phyloP scores from a whole-genome alignment of 1,140 invertebrate species.

The Parasteatoda tepidariorum region DNA sequence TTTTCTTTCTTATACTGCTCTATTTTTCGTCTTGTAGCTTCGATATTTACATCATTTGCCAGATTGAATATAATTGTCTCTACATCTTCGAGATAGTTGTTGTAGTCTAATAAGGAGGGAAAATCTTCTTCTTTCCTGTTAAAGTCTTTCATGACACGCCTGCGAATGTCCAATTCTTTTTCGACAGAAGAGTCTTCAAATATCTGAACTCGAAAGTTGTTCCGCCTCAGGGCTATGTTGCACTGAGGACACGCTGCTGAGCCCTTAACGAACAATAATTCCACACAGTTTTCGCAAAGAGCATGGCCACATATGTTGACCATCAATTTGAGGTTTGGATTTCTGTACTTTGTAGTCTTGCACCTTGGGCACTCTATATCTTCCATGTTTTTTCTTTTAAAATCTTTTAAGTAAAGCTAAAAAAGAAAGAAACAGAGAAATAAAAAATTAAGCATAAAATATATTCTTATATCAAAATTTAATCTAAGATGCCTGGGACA shows the following conservation, averaged over 20 bases:
- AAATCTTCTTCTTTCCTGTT: conserved; percentile 95
- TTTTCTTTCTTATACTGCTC: conserved; percentile 96
- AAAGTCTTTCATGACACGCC: conserved; percentile 83
- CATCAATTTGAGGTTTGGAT: conserved; percentile 96
- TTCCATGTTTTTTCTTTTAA: conserved; percentile 64
- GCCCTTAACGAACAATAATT: conserved; percentile 93
- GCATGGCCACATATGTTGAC: conserved; percentile 98
- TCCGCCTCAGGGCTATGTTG: conserved; percentile 83
- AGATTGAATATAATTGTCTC: conserved; percentile 93
- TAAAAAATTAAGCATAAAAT: background rate
- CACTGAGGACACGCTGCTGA: conserved; percentile 94
- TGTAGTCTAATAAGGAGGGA: conserved; percentile 81
- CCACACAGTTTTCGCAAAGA: conserved; percentile 96
- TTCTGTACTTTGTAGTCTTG: conserved; percentile 98
- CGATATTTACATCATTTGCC: conserved; percentile 88
- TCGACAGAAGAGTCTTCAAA: conserved; percentile 97
- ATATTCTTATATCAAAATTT: background rate
- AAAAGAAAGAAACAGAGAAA: background rate
- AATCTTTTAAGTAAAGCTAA: background rate
- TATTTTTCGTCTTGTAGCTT: conserved; percentile 90
- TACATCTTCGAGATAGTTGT: conserved; percentile 92
- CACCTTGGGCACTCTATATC: conserved; percentile 95
- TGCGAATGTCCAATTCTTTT: conserved; percentile 96
- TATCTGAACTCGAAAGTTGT: conserved; percentile 86
- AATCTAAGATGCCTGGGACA: too few species aligned